Conservation (phyloP, 2,113 vertebrate species). For the Chloropsis hardwickii region DNA sequence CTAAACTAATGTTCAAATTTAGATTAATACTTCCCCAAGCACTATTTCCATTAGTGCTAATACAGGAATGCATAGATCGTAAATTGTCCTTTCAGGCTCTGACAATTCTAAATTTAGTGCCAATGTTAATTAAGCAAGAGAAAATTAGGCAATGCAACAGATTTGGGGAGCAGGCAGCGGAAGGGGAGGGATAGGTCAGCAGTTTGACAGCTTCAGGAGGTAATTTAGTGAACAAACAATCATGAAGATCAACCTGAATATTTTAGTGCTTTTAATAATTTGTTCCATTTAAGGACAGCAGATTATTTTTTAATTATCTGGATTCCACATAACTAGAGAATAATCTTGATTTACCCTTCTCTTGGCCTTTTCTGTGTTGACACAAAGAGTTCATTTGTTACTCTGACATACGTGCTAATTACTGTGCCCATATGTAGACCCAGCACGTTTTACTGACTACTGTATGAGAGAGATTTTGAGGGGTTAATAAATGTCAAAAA, state of each 20-base stretch:
- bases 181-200: neutral
- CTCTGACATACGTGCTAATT: constrained; percentile 16
- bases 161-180: neutral
- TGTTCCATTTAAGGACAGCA: neutral
- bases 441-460: constrained; percentile 12
- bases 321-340: neutral
- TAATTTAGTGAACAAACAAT: neutral
- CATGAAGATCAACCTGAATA: neutral
- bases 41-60: constrained; percentile 47
- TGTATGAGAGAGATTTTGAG: neutral
- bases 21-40: constrained; percentile 50
- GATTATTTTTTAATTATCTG: constrained; percentile 14
- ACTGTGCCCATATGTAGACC: neutral
- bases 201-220: neutral
- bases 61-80: constrained; percentile 17
- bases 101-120: constrained; percentile 53
- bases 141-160: constrained; percentile 33
- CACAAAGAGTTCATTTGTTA: constrained; percentile 30
- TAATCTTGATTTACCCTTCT: constrained; percentile 30
- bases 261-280: neutral
- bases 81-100: constrained; percentile 49
- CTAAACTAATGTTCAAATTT: constrained; percentile 44
- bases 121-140: constrained; percentile 29
- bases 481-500: constrained; percentile 49
- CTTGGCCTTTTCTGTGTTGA: neutral